phyloP scores from a whole-genome alignment of 1,140 invertebrate genomes.

The Drosophila leontia region DNA sequence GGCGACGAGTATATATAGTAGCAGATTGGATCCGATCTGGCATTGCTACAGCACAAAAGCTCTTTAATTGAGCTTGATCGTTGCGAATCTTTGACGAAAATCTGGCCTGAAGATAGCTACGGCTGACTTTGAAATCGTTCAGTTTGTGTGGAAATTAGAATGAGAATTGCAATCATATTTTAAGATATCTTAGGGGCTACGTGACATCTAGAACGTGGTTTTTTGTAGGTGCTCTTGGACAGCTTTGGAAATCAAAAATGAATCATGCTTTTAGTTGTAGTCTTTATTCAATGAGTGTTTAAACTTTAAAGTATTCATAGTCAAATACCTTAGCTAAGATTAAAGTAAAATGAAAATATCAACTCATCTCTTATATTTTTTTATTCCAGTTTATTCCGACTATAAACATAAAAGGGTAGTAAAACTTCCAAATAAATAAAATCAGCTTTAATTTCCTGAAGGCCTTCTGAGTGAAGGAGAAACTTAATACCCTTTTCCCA shows the following conservation, averaged over 20 bases:
- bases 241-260: background rate
- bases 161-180: conserved; percentile 53
- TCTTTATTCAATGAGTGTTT: background rate
- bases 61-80: conserved; percentile 60
- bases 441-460: conserved; percentile 11
- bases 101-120: conserved; percentile 29
- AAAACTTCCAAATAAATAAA: conserved; percentile 4
- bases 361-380: background rate
- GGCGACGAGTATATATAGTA: background rate
- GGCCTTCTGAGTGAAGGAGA: background rate
- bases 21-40: conserved; percentile 25
- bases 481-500: background rate
- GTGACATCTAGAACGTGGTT: conserved; percentile 15
- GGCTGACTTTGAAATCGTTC: conserved; percentile 46
- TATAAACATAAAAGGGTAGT: background rate
- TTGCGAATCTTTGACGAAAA: conserved; percentile 52
- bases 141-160: conserved; percentile 50
- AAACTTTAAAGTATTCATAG: background rate
- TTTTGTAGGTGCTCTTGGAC: background rate
- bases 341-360: background rate
- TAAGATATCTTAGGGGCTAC: conserved; percentile 21
- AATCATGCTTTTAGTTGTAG: background rate
- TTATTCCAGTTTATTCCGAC: background rate
- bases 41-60: conserved; percentile 40
- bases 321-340: background rate